Percentiles rank a stretch among this genome's conserved stretches.
These are phyloP conservation scores for Drosophila pruinosa DNA, from an alignment of 1,140 invertebrate species.

Conservation along the genomic window DNA sequence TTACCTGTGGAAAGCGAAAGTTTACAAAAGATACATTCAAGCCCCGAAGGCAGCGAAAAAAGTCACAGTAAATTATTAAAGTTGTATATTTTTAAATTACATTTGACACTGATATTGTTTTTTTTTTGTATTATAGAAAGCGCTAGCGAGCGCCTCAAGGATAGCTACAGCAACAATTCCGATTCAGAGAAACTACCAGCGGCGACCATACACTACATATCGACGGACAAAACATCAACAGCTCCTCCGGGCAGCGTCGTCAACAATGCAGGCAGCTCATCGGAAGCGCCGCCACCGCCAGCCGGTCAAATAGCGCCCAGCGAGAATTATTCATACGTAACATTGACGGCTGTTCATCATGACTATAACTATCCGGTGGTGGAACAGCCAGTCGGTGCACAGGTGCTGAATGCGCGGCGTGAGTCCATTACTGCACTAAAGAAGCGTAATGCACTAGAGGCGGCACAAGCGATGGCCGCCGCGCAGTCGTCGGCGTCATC, in stretches of 20 bases:
- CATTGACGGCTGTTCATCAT: conserved; percentile 89
- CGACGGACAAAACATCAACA: conserved; percentile 78
- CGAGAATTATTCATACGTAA: conserved; percentile 93
- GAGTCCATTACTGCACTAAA: conserved; percentile 86
- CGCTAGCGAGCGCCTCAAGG: conserved; percentile 66
- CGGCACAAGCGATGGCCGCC: conserved; percentile 65
- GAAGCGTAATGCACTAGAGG: conserved; percentile 84
- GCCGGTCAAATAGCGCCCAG: conserved; percentile 76
- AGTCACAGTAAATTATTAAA: conserved; percentile 74
- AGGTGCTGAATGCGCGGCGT: conserved; percentile 83
- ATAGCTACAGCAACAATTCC: conserved; percentile 69
- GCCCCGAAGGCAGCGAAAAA: conserved; percentile 82
- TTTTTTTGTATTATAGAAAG: conserved; percentile 47
- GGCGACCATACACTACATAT: conserved; percentile 83
- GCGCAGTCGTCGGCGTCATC: conserved; percentile 51
- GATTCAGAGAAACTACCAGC: conserved; percentile 75
- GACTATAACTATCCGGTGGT: conserved; percentile 93
- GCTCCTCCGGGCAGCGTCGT: conserved; percentile 37
- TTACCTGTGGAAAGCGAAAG: conserved; percentile 89
- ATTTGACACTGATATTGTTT: background rate
- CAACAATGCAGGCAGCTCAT: conserved; percentile 25
- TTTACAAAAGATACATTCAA: conserved; percentile 83
- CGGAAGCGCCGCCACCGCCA: conserved; percentile 39
- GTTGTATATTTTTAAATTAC: background rate
- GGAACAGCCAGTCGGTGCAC: conserved; percentile 85